Percentiles rank a stretch among this genome's conserved stretches.
Evolutionary conservation across 2,888 invertebrate genomes (phyloP).

Genomic region (Sicus ferrugineus): DNA sequence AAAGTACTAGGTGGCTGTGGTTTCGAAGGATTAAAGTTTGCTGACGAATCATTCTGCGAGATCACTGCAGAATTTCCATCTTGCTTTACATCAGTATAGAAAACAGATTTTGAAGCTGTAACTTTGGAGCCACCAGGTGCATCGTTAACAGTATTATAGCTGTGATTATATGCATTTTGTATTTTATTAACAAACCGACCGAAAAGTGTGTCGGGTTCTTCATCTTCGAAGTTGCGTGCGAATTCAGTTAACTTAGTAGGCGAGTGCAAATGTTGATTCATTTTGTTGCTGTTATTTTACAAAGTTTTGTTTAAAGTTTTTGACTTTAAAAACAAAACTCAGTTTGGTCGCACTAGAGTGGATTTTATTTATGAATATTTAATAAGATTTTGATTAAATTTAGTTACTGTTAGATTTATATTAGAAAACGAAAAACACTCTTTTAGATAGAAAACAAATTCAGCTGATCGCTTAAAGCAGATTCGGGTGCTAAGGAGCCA

Average conservation of each 20-base stretch:
- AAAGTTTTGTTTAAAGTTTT: constrained; percentile 19
- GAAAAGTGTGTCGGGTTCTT: constrained; percentile 62
- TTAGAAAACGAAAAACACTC: constrained; percentile 8
- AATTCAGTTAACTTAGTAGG: constrained; percentile 79
- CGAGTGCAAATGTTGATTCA: constrained; percentile 71
- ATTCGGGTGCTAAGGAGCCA: constrained; percentile 62
- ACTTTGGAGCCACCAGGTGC: constrained; percentile 48
- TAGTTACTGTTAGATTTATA: constrained; percentile 16
- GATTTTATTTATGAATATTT: constrained; percentile 36
- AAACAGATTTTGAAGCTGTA: constrained; percentile 53
- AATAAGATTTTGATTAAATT: constrained; percentile 30
- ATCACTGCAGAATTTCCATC: constrained; percentile 14
- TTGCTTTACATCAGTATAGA: constrained; percentile 49
- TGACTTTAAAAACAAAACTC: not conserved
- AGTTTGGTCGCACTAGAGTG: constrained; percentile 28
- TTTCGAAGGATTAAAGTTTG: constrained; percentile 44
- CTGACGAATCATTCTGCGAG: constrained; percentile 43
- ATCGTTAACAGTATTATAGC: constrained; percentile 63
- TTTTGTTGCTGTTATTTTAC: constrained; percentile 51
- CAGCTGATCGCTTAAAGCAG: constrained; percentile 61
- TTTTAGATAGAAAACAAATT: constrained; percentile 59
- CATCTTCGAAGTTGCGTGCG: constrained; percentile 67
- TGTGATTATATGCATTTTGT: constrained; percentile 63
- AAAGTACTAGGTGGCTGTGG: constrained; percentile 49
- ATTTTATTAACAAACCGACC: constrained; percentile 64